phyloP scores from a whole-genome alignment of 2,113 vertebrate species.

The Ceratotherium simum region DNA sequence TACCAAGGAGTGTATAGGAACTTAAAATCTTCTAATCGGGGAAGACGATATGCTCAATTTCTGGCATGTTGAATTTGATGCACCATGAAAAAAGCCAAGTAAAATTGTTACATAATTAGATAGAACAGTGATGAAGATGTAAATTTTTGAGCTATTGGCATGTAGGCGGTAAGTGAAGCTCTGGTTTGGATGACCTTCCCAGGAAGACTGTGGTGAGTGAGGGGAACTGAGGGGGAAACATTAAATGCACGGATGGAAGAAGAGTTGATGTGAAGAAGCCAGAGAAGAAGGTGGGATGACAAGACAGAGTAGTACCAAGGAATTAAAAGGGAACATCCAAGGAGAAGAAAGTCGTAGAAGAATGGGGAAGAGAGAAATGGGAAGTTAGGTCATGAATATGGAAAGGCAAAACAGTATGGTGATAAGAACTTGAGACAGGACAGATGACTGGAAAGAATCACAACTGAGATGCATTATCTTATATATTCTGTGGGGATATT shows the following conservation, averaged over 20 bases:
- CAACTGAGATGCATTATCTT: neutral
- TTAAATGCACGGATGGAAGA: neutral
- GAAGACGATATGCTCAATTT: neutral
- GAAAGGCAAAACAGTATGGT: neutral
- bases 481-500: neutral
- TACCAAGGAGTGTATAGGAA: neutral
- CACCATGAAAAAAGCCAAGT: neutral
- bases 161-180: too few species aligned
- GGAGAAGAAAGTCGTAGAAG: neutral
- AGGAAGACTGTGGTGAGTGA: neutral
- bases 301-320: neutral
- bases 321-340: neutral
- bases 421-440: neutral
- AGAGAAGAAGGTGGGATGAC: neutral
- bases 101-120: neutral
- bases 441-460: neutral
- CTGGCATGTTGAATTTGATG: neutral
- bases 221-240: neutral
- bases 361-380: neutral
- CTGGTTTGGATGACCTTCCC: neutral
- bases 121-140: neutral
- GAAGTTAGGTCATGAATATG: neutral
- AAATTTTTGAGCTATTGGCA: neutral
- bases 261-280: neutral
- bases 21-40: neutral